Evolutionary conservation across 2,113 vertebrate genomes (phyloP), one percentile per base, ranked within the genome.

Genomic region (Diphyllodes magnificus): DNA sequence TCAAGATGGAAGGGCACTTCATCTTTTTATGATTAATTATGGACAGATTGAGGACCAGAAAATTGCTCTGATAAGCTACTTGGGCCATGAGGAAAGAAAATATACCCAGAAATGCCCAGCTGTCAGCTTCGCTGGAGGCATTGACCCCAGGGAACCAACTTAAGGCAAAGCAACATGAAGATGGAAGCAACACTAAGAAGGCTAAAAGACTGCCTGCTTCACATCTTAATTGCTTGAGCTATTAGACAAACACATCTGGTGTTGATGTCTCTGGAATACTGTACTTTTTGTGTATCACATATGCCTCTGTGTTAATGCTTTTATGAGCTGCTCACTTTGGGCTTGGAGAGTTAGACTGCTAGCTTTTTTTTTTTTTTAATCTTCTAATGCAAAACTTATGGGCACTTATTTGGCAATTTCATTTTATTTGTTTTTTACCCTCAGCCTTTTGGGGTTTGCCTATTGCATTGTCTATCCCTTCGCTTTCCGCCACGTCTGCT

Each of bases 241-340:
- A 95, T 92, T 96, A 96, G 94, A 80, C 91, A 95, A 95, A 94
- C 70, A 95, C 90, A 94, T 94, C 87, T 94, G 87, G 87, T 93
- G 68, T 77, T 93, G 79, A 66, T 73, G 59, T 82, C 68, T 80
- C 90, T 93, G 81, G 54, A 82, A 96, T 90, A 85, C 66, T 95
- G 87, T 85, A 90, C 30, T 73, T 94, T 64, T 76, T 82, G 56
- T 51, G 59, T 66, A 85, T 63, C 71, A 59, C 71, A 63, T 73
- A 88, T 94, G 71, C 54, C 27, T 91, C 70, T 56, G 6, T 45
- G 54, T 47, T 90, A 75, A 86, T 60, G 71, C 12, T 90, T 82
- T 82, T 40, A 77, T 63, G 51, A 82, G 59, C 50, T 56, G 21
- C 47, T 95, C 33, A 51, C 27, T 93, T 81, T 63, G 47, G 51